Evolutionary conservation across 1,140 invertebrate genomes (phyloP).

Genomic region (Ericerus pela): DNA sequence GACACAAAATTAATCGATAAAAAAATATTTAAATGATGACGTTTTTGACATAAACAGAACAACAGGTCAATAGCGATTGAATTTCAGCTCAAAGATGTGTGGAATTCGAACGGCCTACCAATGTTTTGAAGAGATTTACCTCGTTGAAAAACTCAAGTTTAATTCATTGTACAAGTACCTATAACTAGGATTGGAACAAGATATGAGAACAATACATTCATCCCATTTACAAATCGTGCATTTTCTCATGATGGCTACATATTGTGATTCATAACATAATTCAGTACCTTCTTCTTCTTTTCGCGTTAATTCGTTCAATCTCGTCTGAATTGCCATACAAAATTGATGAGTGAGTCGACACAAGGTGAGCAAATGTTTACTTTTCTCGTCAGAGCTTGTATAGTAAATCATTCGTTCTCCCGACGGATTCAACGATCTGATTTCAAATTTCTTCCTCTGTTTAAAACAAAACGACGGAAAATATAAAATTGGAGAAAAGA

Average conservation of each 20-base stretch:
- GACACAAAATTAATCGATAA: too few relatives aligned
- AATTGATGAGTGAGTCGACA: conserved; percentile 88
- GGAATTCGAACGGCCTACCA: too few relatives aligned
- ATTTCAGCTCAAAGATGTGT: too few relatives aligned
- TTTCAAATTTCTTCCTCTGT: conserved; percentile 88
- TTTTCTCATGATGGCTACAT: conserved; percentile 25
- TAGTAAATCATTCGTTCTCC: conserved; percentile 71
- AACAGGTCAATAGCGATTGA: too few relatives aligned
- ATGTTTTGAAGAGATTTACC: too few relatives aligned
- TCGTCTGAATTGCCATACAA: conserved; percentile 76
- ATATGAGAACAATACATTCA: too few relatives aligned
- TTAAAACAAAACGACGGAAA: conserved; percentile 26
- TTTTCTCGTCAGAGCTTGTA: conserved; percentile 79
- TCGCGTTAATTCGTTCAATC: conserved; percentile 58
- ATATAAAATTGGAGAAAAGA: neutral
- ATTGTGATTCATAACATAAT: neutral
- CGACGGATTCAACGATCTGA: conserved; percentile 57
- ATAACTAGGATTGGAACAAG: too few relatives aligned
- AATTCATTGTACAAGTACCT: too few relatives aligned
- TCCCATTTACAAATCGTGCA: conserved; percentile 28
- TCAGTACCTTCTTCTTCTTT: conserved; percentile 56
- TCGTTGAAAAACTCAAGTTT: too few relatives aligned
- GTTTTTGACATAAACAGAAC: too few relatives aligned
- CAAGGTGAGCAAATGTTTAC: conserved; percentile 70
- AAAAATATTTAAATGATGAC: too few relatives aligned